These are phyloP conservation scores for Pseudomugil gertrudae DNA, from an alignment of 2,797 vertebrate species.

Conservation along the genomic window DNA sequence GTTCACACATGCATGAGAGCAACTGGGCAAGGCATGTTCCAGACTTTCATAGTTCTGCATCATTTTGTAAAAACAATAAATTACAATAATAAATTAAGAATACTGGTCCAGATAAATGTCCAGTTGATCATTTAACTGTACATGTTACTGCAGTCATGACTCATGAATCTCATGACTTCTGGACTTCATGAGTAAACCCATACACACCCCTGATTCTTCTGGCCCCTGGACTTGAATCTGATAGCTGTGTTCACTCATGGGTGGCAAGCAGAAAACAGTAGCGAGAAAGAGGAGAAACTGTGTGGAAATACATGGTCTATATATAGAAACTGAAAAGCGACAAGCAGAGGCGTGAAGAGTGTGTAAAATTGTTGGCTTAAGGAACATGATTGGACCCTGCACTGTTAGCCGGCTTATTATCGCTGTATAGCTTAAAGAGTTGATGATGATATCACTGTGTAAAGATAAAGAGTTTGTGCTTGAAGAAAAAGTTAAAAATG, in stretches of 20 bases:
- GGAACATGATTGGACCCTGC: conserved; percentile 31
- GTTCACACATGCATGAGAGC: not conserved
- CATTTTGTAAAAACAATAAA: not conserved
- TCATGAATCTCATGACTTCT: not conserved
- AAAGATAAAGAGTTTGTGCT: conserved; percentile 24
- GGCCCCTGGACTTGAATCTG: not conserved
- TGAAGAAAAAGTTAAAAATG: conserved; percentile 1
- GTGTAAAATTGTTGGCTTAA: conserved; percentile 34
- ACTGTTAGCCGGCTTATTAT: conserved; percentile 36
- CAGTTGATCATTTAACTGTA: not conserved
- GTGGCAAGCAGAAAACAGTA: conserved; percentile 10
- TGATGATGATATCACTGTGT: conserved; percentile 22
- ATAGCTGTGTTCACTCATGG: not conserved
- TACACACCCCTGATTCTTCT: not conserved
- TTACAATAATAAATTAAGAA: not conserved
- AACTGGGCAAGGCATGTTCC: not conserved
- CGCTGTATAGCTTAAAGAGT: conserved; percentile 14
- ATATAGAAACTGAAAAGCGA: conserved; percentile 34
- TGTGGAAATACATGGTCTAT: conserved; percentile 14
- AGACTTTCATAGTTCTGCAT: not conserved
- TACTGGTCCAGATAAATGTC: not conserved
- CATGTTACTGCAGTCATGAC: not conserved
- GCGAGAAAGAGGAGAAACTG: not conserved
- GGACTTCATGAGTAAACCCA: not conserved
- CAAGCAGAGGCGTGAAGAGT: conserved; percentile 14